These are phyloP conservation scores for Urophycis tenuis DNA, from an alignment of 2,797 vertebrate genomes.

Conservation along the genomic window DNA sequence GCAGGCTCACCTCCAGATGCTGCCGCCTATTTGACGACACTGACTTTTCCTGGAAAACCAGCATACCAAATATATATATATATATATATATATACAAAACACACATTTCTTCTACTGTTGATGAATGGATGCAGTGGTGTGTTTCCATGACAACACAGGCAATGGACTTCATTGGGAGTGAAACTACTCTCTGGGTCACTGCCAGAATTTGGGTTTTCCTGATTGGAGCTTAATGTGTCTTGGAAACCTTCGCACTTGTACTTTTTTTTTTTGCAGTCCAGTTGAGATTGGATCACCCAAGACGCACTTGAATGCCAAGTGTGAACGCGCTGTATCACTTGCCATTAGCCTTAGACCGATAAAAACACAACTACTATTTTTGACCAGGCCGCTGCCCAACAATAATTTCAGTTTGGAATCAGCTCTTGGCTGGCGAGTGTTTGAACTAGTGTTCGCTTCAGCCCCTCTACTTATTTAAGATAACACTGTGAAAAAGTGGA, in stretches of 20 bases:
- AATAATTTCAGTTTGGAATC: neutral
- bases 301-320: slow-evolving; percentile 1
- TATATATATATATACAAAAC: too few relatives aligned
- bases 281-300: neutral
- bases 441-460: neutral
- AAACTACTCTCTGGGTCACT: neutral
- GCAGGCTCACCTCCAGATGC: neutral
- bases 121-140: neutral
- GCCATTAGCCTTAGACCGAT: neutral
- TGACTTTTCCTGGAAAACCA: neutral
- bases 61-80: neutral
- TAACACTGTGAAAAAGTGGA: neutral
- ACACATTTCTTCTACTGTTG: neutral
- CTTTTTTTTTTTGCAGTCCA: neutral
- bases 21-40: neutral
- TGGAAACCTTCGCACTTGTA: neutral
- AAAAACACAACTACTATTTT: neutral
- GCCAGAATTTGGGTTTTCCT: neutral
- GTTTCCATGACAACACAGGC: neutral
- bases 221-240: neutral
- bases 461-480: neutral
- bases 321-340: neutral
- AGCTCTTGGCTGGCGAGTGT: neutral
- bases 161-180: neutral
- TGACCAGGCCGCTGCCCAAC: neutral